Conservation (phyloP, 2,888 invertebrate species). For the Ornithoptera priamus region DNA sequence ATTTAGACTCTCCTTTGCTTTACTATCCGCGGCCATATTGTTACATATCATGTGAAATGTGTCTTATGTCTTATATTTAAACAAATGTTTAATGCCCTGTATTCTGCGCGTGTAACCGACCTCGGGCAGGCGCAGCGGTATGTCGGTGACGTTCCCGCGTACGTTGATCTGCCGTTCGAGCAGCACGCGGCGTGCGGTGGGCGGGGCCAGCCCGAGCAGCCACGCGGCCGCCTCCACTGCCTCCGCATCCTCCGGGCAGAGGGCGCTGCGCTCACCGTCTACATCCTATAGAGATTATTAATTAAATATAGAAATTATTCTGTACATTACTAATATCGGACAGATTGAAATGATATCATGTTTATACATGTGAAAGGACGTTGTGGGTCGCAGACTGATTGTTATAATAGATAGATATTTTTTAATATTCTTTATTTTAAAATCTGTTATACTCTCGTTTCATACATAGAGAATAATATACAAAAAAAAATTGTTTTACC, state of each 20-base stretch:
- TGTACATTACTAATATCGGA: no score
- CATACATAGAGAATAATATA: not conserved
- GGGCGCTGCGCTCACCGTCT: constrained; percentile 91
- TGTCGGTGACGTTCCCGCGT: constrained; percentile 94
- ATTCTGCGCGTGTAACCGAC: constrained; percentile 56
- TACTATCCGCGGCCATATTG: no score
- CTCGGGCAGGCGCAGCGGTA: constrained; percentile 92
- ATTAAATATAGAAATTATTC: no score
- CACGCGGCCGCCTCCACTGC: constrained; percentile 87
- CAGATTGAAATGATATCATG: no score
- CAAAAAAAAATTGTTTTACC: constrained; percentile 51
- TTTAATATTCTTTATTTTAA: no score
- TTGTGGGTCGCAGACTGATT: no score
- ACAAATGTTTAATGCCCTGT: not conserved
- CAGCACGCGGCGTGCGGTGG: constrained; percentile 87
- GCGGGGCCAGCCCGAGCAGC: constrained; percentile 86
- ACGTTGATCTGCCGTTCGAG: constrained; percentile 93
- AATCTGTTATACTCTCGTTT: no score
- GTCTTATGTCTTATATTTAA: no score
- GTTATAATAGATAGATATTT: no score
- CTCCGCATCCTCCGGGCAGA: constrained; percentile 83
- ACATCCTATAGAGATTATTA: constrained; percentile 80
- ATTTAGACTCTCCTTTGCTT: no score
- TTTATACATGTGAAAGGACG: no score
- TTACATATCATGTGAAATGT: no score